Percentiles rank a stretch among this genome's conserved stretches.
Evolutionary conservation across 2,888 invertebrate species (phyloP).

Genomic region (Drosophila paracracens): DNA sequence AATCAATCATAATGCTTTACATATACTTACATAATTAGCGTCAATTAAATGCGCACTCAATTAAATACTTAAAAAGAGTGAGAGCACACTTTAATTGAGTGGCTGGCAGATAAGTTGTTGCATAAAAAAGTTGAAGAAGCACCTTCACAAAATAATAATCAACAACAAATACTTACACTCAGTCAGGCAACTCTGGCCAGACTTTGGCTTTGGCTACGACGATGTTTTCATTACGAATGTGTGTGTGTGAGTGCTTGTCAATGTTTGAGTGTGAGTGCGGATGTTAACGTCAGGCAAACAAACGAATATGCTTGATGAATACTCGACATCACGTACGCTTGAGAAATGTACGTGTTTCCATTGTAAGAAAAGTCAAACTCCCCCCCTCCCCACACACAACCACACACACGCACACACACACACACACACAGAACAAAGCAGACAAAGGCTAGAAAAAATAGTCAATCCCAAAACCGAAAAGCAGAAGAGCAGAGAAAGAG

Average conservation of each 20-base stretch:
- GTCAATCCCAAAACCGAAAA: conserved; percentile 46
- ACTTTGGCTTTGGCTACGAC: conserved; percentile 52
- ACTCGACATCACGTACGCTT: conserved; percentile 82
- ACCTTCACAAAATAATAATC: conserved; percentile 79
- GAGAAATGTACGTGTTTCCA: conserved; percentile 82
- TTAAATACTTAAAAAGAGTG: conserved; percentile 20
- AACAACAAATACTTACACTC: conserved; percentile 72
- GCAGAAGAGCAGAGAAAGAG: conserved; percentile 56
- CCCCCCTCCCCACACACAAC: neutral
- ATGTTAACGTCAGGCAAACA: conserved; percentile 62
- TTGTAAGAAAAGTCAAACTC: conserved; percentile 67
- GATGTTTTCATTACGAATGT: conserved; percentile 72
- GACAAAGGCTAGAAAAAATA: conserved; percentile 40
- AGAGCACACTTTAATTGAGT: conserved; percentile 59
- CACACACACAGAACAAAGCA: conserved; percentile 20
- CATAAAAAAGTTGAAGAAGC: conserved; percentile 57
- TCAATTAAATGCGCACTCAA: conserved; percentile 6
- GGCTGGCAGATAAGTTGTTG: conserved; percentile 34
- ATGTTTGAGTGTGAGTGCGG: conserved; percentile 33
- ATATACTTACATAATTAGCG: neutral
- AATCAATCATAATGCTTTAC: neutral
- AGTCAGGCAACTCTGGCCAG: conserved; percentile 26
- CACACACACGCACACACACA: no score
- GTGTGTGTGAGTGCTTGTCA: conserved; percentile 15
- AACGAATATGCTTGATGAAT: conserved; percentile 80